Conservation (phyloP, 2,888 invertebrate species). For the Platycheirus albimanus region DNA sequence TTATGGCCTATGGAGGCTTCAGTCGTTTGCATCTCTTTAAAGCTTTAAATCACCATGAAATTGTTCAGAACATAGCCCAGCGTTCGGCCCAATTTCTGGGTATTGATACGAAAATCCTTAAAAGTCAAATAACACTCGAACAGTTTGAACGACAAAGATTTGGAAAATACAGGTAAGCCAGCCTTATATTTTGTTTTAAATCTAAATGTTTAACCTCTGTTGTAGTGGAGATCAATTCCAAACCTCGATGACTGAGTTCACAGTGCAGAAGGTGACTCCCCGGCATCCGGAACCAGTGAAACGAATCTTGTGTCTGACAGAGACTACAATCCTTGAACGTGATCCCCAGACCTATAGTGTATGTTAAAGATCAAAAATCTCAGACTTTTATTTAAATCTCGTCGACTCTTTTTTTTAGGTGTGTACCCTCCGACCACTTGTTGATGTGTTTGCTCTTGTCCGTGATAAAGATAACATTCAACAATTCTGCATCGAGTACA, state of each 20-base stretch:
- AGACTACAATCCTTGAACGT: slow-evolving; percentile 96
- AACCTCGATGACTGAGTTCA: slow-evolving; percentile 98
- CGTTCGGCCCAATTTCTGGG: slow-evolving; percentile 91
- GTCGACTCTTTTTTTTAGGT: slow-evolving; percentile 80
- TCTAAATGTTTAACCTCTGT: neutral
- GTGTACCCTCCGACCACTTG: slow-evolving; percentile 91
- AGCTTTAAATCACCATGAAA: slow-evolving; percentile 91
- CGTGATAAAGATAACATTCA: slow-evolving; percentile 96
- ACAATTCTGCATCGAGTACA: slow-evolving; percentile 96
- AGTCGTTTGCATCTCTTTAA: slow-evolving; percentile 96
- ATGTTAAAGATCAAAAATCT: slow-evolving; percentile 19
- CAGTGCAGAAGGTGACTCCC: slow-evolving; percentile 94
- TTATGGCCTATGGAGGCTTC: slow-evolving; percentile 95
- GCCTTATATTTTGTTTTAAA: neutral
- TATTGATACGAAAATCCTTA: slow-evolving; percentile 91
- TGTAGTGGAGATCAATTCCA: slow-evolving; percentile 95
- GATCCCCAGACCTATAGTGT: slow-evolving; percentile 98
- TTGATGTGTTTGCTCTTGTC: slow-evolving; percentile 95
- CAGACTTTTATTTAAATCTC: neutral
- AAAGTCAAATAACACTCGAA: slow-evolving; percentile 92
- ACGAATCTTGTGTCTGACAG: slow-evolving; percentile 96
- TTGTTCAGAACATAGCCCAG: slow-evolving; percentile 93
- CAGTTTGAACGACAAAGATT: slow-evolving; percentile 94
- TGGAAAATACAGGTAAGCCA: slow-evolving; percentile 92
- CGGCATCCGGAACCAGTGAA: slow-evolving; percentile 93